These are phyloP conservation scores for Thecophora atra DNA, from an alignment of 2,888 invertebrate species.

Conservation along the genomic window DNA sequence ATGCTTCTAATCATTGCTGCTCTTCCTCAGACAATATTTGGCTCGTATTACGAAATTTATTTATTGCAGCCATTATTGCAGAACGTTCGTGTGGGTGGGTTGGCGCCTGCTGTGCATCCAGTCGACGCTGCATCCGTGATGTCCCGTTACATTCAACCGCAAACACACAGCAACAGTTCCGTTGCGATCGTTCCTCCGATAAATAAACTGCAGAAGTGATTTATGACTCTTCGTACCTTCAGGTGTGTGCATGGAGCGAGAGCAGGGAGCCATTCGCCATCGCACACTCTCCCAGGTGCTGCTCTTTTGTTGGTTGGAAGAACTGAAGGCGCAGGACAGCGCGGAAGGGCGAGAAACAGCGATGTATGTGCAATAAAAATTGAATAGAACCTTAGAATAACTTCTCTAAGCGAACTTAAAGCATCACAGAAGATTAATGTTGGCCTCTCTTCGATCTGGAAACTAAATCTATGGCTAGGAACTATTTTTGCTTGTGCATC, in stretches of 20 bases:
- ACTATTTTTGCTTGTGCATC: too few species aligned
- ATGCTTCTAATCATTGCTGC: too few species aligned
- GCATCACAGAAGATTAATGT: constrained; percentile 19
- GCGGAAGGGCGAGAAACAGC: too few species aligned
- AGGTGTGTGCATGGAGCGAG: background rate
- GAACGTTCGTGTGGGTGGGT: too few species aligned
- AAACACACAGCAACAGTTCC: constrained; percentile 18
- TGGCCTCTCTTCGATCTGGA: background rate
- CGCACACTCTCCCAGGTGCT: too few species aligned
- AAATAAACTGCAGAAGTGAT: constrained; percentile 11
- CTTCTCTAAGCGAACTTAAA: constrained; percentile 2
- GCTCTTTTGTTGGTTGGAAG: too few species aligned
- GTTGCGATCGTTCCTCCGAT: background rate
- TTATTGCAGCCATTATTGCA: constrained; percentile 7
- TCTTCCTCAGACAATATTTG: too few species aligned
- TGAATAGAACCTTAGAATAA: constrained; percentile 7
- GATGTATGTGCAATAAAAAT: constrained; percentile 15
- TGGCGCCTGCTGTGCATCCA: background rate
- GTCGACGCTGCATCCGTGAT: constrained; percentile 32
- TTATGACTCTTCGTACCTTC: background rate
- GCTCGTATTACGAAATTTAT: too few species aligned
- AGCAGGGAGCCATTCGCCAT: background rate
- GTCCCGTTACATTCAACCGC: constrained; percentile 13
- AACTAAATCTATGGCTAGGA: too few species aligned
- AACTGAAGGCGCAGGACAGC: too few species aligned